These are phyloP conservation scores for Saccopteryx leptura DNA, from an alignment of 2,113 vertebrate species.

Conservation along the genomic window DNA sequence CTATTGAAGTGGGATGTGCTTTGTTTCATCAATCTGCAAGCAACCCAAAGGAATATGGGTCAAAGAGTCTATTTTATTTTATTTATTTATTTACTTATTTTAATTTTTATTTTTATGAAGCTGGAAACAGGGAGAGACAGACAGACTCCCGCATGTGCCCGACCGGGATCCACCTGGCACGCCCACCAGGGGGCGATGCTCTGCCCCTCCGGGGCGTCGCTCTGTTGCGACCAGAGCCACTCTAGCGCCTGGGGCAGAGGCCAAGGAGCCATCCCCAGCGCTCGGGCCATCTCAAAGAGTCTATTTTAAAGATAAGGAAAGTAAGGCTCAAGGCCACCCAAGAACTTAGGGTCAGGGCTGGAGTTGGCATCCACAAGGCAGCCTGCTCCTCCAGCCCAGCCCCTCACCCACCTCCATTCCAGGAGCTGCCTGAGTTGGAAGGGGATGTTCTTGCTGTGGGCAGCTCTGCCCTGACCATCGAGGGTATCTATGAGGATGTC, in stretches of 20 bases:
- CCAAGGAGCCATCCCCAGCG: too few relatives aligned
- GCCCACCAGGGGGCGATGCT: too few relatives aligned
- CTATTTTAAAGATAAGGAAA: neutral
- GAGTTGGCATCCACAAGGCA: neutral
- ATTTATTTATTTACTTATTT: too few relatives aligned
- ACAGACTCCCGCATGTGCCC: too few relatives aligned
- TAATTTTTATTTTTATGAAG: too few relatives aligned
- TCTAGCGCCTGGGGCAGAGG: too few relatives aligned
- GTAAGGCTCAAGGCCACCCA: neutral
- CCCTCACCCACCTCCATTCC: neutral
- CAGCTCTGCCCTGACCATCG: conserved; percentile 65
- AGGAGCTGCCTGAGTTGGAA: conserved; percentile 71
- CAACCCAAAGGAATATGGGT: neutral
- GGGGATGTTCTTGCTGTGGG: conserved; percentile 59
- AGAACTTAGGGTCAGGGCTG: neutral
- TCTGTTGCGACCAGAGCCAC: too few relatives aligned
- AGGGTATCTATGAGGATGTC: conserved; percentile 73
- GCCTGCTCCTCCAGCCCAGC: neutral
- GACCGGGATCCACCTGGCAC: too few relatives aligned
- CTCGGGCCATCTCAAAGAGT: neutral
- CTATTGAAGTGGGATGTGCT: neutral
- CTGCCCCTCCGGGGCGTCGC: too few relatives aligned
- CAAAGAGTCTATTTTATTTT: neutral
- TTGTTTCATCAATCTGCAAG: too few relatives aligned
- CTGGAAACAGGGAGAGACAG: too few relatives aligned